phyloP scores from a whole-genome alignment of 92 coral and sea anemone genomes.

The Porites evermanni region DNA sequence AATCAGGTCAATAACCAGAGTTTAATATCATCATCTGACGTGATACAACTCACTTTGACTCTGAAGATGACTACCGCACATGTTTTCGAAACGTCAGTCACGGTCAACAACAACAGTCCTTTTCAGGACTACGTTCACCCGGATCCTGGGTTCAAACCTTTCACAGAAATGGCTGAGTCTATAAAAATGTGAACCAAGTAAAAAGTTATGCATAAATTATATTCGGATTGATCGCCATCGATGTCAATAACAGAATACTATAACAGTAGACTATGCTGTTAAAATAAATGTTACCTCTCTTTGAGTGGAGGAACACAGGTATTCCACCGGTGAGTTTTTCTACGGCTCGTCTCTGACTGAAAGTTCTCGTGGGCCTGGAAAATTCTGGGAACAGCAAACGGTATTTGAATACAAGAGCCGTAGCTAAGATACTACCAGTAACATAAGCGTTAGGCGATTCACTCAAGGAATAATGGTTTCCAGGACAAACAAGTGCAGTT shows the following conservation, averaged over 20 bases:
- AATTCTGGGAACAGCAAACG: constrained; percentile 53
- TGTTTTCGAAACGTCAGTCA: too few relatives aligned
- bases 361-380: constrained; percentile 33
- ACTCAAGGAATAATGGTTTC: constrained; percentile 72
- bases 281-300: constrained; percentile 37
- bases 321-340: constrained; percentile 51
- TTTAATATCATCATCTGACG: too few relatives aligned
- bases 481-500: constrained; percentile 63
- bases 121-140: too few relatives aligned
- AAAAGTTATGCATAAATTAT: background rate
- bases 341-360: constrained; percentile 60
- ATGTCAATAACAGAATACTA: background rate
- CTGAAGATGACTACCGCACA: too few relatives aligned
- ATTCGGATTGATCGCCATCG: background rate
- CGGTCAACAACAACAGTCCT: too few relatives aligned
- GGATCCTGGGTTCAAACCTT: too few relatives aligned
- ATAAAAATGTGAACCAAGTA: too few relatives aligned
- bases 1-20: too few relatives aligned
- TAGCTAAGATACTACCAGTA: constrained; percentile 69
- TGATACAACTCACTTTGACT: too few relatives aligned
- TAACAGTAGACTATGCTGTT: background rate
- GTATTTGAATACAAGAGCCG: constrained; percentile 58
- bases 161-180: too few relatives aligned
- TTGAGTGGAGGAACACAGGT: constrained; percentile 46
- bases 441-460: constrained; percentile 70